These are phyloP conservation scores for Notarius lentiginosus DNA, from an alignment of 2,113 vertebrate genomes.

Conservation along the genomic window DNA sequence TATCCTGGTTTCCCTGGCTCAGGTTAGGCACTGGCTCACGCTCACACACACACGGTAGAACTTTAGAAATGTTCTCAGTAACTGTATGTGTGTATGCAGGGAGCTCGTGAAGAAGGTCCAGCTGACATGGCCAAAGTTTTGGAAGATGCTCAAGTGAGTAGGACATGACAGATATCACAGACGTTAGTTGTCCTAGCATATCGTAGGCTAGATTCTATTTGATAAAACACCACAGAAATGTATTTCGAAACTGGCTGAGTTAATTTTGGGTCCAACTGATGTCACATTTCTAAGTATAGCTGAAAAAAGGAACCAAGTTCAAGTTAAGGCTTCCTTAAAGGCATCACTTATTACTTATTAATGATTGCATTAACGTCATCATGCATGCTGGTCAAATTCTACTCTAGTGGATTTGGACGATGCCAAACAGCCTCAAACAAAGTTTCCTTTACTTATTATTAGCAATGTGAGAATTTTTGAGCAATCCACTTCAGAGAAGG, in stretches of 20 bases:
- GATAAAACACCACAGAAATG: not conserved
- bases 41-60: not conserved
- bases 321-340: slow-evolving; percentile 6
- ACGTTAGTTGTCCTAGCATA: not conserved
- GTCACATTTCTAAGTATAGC: slow-evolving; percentile 28
- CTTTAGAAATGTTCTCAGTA: not conserved
- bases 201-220: not conserved
- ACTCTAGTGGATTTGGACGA: not conserved
- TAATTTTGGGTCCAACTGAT: slow-evolving; percentile 25
- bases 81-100: slow-evolving; percentile 67
- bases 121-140: slow-evolving; percentile 75
- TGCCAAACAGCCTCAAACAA: not conserved
- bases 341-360: not conserved
- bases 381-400: not conserved
- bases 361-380: not conserved
- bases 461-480: not conserved
- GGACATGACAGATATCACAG: not conserved
- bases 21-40: slow-evolving; percentile 69
- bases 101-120: slow-evolving; percentile 84
- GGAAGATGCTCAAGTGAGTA: slow-evolving; percentile 86
- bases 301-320: slow-evolving; percentile 22
- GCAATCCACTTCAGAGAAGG: not conserved
- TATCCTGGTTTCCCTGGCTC: slow-evolving; percentile 87
- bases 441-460: not conserved
- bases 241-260: slow-evolving; percentile 23